Conservation (phyloP, 2,113 vertebrate genomes). For the Prionailurus bengalensis region DNA sequence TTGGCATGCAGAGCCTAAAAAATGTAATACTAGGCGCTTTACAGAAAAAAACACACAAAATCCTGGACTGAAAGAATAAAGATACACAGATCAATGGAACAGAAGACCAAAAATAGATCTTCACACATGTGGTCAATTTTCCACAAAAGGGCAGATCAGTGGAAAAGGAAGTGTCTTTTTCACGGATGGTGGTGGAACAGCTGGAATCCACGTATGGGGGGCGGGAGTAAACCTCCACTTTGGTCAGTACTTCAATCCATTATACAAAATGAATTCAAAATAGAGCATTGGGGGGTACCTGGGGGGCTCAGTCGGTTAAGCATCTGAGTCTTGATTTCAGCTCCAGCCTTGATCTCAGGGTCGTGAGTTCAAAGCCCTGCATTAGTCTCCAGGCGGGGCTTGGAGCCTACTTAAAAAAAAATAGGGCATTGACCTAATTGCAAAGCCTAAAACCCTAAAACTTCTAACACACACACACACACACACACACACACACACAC, state of each 20-base stretch:
- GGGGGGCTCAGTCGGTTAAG: too few relatives aligned
- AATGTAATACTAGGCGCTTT: not conserved
- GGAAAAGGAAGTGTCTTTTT: not conserved
- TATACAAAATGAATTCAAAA: slow-evolving; percentile 10
- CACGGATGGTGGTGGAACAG: not conserved
- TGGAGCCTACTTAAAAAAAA: not conserved
- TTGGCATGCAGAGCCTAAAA: not conserved
- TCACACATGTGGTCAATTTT: not conserved
- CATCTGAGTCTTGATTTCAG: too few relatives aligned
- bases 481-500: too few relatives aligned
- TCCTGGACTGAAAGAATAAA: not conserved
- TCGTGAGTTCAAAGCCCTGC: too few relatives aligned
- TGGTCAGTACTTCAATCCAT: not conserved
- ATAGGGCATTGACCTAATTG: not conserved
- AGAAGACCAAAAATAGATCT: not conserved
- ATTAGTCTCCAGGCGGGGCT: too few relatives aligned
- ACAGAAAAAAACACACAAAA: not conserved
- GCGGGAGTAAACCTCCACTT: not conserved
- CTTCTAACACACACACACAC: not conserved
- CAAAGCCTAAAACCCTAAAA: not conserved
- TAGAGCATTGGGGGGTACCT: not conserved
- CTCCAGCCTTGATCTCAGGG: too few relatives aligned
- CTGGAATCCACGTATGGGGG: not conserved
- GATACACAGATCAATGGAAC: not conserved
- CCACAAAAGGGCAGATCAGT: not conserved